Percentiles rank a stretch among this genome's conserved stretches.
Conservation (phyloP, 2,797 vertebrate species). For the Ctenochaetus hawaiiensis region DNA sequence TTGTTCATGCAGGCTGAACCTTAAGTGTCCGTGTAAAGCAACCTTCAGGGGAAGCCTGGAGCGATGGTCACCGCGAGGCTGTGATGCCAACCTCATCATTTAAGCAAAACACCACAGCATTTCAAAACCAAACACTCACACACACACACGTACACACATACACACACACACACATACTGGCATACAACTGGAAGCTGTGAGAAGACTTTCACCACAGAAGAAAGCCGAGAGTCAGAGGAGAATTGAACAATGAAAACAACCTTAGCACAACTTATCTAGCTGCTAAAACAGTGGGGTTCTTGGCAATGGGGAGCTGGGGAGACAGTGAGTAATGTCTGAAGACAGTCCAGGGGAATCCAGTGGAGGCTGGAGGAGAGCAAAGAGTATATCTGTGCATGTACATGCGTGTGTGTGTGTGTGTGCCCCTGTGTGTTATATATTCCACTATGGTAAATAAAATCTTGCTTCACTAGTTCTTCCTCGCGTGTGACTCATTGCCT, state of each 20-base stretch:
- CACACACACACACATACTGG: slow-evolving; percentile 15
- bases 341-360: slow-evolving; percentile 60
- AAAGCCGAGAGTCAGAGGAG: slow-evolving; percentile 56
- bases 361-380: slow-evolving; percentile 43
- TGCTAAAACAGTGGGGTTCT: slow-evolving; percentile 60
- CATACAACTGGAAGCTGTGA: slow-evolving; percentile 39
- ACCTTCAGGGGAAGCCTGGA: slow-evolving; percentile 67
- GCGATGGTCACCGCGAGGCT: slow-evolving; percentile 63
- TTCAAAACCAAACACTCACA: slow-evolving; percentile 35
- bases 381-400: slow-evolving; percentile 30
- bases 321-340: slow-evolving; percentile 76
- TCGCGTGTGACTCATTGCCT: slow-evolving; percentile 66
- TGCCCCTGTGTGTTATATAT: slow-evolving; percentile 54
- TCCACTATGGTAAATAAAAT: slow-evolving; percentile 59
- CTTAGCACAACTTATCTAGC: slow-evolving; percentile 61
- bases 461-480: slow-evolving; percentile 52
- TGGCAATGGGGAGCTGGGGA: slow-evolving; percentile 56
- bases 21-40: slow-evolving; percentile 49
- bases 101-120: slow-evolving; percentile 43
- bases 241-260: slow-evolving; percentile 72
- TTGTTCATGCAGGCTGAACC: slow-evolving; percentile 45
- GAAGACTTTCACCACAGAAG: slow-evolving; percentile 43
- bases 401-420: slow-evolving; percentile 36
- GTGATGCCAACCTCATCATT: slow-evolving; percentile 38
- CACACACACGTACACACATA: slow-evolving; percentile 14